Evolutionary conservation across 2,888 invertebrate species (phyloP), one percentile per base, ranked within the genome.

Genomic region (Cylloceria caligata): DNA sequence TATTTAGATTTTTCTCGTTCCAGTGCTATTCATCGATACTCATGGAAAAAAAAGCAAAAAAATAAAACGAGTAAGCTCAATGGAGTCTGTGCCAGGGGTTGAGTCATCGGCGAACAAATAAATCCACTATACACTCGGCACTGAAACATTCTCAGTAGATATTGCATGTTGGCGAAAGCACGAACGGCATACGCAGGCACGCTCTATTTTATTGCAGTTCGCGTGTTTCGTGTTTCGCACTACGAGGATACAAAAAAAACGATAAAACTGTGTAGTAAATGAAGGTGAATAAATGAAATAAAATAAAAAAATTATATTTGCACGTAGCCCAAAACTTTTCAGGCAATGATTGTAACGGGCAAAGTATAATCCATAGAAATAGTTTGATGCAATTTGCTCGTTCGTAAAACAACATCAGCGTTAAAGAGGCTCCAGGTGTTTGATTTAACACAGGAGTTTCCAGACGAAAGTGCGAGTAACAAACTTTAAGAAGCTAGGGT

Each of bases 161-260:
- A 67, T 67, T 67, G 67, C 67, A 34, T 47, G 67, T 27, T 27
- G 30, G n/a, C 45, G 4, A 19, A 4, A 27, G 16, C n/a, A 5
- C 3, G 45, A 27, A 13, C 27, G 42, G 27, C 34, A 5, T 1
- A 16, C 27, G 16, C 24, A 42, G 27, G 19, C 64, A 65, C 67
- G 67, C 16, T 67, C 19, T 11, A 47, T 67, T 67, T 67, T 67
- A 67, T 67, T 67, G 47, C 67, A 64, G 64, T 24, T 64, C 42
- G 9, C 34, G 47, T 34, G 45, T 67, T 67, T 47, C 67, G 45
- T 34, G 67, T 67, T 67, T 19, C 19, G 16, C 39, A 13, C 24
- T 27, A n/a, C 19, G 2, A n/a, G 42, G 0, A 42, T 4, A 24
- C n/a, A 16, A 27, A 39, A 45, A 24, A 24, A 27, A 65, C 6